These are phyloP conservation scores for Parotia lawesii DNA, from an alignment of 2,113 vertebrate genomes.

Conservation along the genomic window DNA sequence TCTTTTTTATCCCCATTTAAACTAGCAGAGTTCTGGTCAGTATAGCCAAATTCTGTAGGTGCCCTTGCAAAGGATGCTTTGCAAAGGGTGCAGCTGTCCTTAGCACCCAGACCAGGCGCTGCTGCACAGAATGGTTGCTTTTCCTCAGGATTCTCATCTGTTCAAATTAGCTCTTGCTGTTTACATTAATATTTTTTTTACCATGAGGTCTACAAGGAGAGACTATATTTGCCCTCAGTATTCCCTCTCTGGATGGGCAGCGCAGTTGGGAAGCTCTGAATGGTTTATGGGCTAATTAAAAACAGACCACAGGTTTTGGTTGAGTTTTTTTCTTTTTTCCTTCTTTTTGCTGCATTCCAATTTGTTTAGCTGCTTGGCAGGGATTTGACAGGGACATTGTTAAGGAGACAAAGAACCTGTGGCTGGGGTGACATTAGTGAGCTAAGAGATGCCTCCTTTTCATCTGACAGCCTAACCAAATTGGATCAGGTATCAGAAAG, in stretches of 20 bases:
- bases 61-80: neutral
- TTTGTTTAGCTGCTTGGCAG: neutral
- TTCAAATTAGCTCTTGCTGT: neutral
- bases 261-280: neutral
- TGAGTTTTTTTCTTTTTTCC: neutral
- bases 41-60: neutral
- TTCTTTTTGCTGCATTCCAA: neutral
- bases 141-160: neutral
- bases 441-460: conserved; percentile 7
- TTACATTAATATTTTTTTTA: neutral
- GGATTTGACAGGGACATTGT: neutral
- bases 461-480: neutral
- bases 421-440: neutral
- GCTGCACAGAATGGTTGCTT: neutral
- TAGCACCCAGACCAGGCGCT: neutral
- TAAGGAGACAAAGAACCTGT: neutral
- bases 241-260: neutral
- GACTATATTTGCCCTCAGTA: neutral
- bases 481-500: neutral
- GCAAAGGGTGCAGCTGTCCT: neutral
- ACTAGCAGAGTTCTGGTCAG: neutral
- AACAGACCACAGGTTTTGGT: neutral
- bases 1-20: neutral
- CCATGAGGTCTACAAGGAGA: neutral
- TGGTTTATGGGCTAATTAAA: neutral